phyloP scores from a whole-genome alignment of 2,888 invertebrate genomes.

The Nemotelus pantherinus region DNA sequence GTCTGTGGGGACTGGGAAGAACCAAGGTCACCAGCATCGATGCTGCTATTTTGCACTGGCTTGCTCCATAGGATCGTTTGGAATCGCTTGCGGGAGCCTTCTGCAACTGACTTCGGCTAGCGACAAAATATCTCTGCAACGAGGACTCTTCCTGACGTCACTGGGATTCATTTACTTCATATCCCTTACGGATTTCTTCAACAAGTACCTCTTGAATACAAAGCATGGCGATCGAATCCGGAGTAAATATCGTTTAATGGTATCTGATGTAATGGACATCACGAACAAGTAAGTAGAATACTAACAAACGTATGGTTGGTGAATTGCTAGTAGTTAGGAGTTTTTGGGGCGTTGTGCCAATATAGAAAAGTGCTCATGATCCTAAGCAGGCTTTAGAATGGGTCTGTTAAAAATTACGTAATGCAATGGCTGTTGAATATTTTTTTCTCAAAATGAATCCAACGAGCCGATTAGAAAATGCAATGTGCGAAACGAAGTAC shows the following conservation, averaged over 20 bases:
- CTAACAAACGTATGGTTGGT: too few species aligned
- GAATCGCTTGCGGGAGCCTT: slow-evolving; percentile 63
- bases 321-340: not conserved
- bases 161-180: slow-evolving; percentile 76
- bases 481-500: too few species aligned
- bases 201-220: slow-evolving; percentile 71
- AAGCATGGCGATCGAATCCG: slow-evolving; percentile 69
- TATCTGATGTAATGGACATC: slow-evolving; percentile 76
- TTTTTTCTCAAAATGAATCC: too few species aligned
- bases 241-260: slow-evolving; percentile 72
- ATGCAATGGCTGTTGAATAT: not conserved
- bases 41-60: slow-evolving; percentile 62
- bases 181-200: slow-evolving; percentile 73
- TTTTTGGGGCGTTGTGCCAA: too few species aligned
- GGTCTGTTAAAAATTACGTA: slow-evolving; percentile 3
- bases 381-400: not conserved
- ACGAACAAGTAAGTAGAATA: slow-evolving; percentile 74
- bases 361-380: too few species aligned
- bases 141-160: slow-evolving; percentile 71
- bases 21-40: not conserved
- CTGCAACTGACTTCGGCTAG: slow-evolving; percentile 62
- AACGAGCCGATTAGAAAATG: too few species aligned
- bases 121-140: slow-evolving; percentile 70
- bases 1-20: not conserved
- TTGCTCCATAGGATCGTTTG: slow-evolving; percentile 63